Base-by-base conservation (phyloP, 2,113 vertebrate genomes). In the Verasper variegatus region DNA sequence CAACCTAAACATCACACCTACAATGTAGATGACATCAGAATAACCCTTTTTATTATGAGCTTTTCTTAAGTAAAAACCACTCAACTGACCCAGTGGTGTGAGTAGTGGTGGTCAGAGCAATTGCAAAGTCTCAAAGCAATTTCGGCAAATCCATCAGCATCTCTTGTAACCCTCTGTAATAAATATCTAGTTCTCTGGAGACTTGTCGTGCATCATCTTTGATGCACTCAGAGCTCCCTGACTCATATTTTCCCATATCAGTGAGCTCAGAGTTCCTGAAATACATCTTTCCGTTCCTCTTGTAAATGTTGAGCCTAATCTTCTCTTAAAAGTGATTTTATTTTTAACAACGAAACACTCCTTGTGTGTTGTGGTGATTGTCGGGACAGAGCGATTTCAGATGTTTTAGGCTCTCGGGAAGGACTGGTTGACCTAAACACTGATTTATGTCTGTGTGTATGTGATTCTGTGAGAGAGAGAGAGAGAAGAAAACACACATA, bases 221-320 rank as follows among this genome's bases (percentile, higher is more conserved):
- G 56, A 78, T 77, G 77, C 70, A 12, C 51, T 67, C 18, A 21
- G 69, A 47, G 45, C 12, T 2, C 40, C 6, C 31, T 56, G 68
- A 68, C 77, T 85, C 64, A 62, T 63, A 74, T 56, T 68, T 63
- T 66, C 75, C 78, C n/a, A 62, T 49, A 71, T 69, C 66, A 35
- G 27, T 37, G 20, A 71, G 45, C 37, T 23, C 27, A 3, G 20
- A 47, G 13, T 65, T 42, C 31, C 45, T 64, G 18, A 78, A 56
- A 59, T 10, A 14, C 56, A 77, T 85, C 31, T 78, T 74, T 81
- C 68, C 64, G 61, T 55, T 60, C 65, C 52, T 31, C 31, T 74
- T 54, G 68, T 76, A 79, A 84, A 81, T 73, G 52, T 21, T 54
- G 27, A 59, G 17, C 42, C 10, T 5, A 54, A 45, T 45, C 49